phyloP scores from a whole-genome alignment of 2,888 invertebrate species.

The Amaurobius ferox region DNA sequence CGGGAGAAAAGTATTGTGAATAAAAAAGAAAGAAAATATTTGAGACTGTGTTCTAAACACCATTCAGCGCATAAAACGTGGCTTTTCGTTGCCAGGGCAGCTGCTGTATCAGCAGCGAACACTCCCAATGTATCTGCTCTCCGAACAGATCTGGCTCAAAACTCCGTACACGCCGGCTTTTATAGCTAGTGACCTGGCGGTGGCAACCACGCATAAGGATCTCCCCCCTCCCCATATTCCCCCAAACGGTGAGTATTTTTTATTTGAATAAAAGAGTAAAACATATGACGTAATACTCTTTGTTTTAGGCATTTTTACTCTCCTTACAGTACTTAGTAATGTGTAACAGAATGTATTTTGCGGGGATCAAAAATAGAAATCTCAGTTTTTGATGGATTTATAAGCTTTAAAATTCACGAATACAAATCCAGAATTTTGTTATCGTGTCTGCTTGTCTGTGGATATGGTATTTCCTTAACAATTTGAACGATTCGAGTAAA shows the following conservation, averaged over 20 bases:
- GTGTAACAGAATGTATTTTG: too few species aligned
- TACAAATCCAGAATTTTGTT: too few species aligned
- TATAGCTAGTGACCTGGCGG: not conserved
- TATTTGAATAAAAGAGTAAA: not conserved
- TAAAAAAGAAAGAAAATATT: too few species aligned
- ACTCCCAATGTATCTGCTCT: not conserved
- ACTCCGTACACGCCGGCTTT: not conserved
- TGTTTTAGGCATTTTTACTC: too few species aligned
- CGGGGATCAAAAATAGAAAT: too few species aligned
- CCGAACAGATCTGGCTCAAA: not conserved
- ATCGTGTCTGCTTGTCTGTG: too few species aligned
- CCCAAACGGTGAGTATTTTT: not conserved
- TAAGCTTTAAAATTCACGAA: too few species aligned
- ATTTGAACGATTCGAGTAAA: too few species aligned
- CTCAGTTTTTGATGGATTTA: too few species aligned
- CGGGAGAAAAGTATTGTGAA: too few species aligned
- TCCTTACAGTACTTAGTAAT: too few species aligned
- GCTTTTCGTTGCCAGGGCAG: not conserved
- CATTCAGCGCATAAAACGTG: not conserved
- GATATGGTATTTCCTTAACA: too few species aligned
- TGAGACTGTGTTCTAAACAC: not conserved
- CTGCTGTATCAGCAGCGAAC: not conserved
- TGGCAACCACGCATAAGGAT: conserved; percentile 1
- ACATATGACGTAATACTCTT: not conserved
- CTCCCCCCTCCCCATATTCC: not conserved